Evolutionary conservation across 2,797 vertebrate species (phyloP).

Genomic region (Sebastes oblongus): DNA sequence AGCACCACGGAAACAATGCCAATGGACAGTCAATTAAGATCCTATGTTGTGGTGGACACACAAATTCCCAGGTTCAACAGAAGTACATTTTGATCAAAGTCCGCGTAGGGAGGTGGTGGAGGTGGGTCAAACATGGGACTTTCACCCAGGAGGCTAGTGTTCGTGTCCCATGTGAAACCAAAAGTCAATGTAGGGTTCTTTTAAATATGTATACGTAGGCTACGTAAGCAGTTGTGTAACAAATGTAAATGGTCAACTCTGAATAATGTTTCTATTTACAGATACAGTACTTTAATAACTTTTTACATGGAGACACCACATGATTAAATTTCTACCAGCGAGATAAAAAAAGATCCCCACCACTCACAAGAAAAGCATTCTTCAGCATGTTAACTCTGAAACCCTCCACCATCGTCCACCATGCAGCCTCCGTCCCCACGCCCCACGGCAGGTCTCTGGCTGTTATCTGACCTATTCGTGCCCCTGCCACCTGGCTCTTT

Average conservation of each 20-base stretch:
- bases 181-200: too few relatives aligned
- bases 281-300: not conserved
- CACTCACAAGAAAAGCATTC: not conserved
- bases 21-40: too few relatives aligned
- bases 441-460: slow-evolving; percentile 1
- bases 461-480: slow-evolving; percentile 59
- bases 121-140: too few relatives aligned
- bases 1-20: too few relatives aligned
- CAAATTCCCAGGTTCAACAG: too few relatives aligned
- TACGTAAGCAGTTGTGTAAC: too few relatives aligned
- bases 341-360: not conserved
- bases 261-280: not conserved
- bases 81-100: too few relatives aligned
- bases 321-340: not conserved
- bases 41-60: too few relatives aligned
- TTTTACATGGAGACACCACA: not conserved
- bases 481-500: slow-evolving; percentile 49
- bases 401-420: not conserved
- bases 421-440: slow-evolving; percentile 1
- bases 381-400: not conserved
- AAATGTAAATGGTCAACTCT: not conserved
- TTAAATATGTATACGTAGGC: too few relatives aligned
- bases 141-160: too few relatives aligned
- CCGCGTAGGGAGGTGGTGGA: too few relatives aligned
- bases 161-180: too few relatives aligned